phyloP scores from a whole-genome alignment of 2,797 vertebrate genomes.

The Spondyliosoma cantharus region DNA sequence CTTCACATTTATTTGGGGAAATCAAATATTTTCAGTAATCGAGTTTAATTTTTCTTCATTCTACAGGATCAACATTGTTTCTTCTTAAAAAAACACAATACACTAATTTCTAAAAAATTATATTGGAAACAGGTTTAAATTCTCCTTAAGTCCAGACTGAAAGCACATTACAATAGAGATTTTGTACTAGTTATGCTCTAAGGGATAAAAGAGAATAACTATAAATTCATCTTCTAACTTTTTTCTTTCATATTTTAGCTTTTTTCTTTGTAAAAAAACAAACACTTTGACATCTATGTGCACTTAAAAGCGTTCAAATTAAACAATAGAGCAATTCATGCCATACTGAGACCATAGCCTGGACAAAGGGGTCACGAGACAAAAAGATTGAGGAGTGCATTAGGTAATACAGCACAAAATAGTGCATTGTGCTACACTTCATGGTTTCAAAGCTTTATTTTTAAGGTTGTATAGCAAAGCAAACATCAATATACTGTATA shows the following conservation, averaged over 20 bases:
- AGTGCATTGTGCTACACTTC: background rate
- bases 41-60: background rate
- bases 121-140: background rate
- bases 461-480: background rate
- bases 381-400: background rate
- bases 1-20: no score
- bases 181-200: background rate
- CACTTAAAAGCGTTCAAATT: background rate
- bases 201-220: background rate
- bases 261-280: background rate
- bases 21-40: background rate
- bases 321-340: conserved; percentile 3
- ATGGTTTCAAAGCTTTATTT: conserved; percentile 7
- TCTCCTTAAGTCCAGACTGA: background rate
- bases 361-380: background rate
- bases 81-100: no score
- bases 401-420: background rate
- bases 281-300: background rate
- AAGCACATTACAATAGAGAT: background rate
- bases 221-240: background rate
- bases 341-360: background rate
- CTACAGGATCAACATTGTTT: background rate
- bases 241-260: background rate
- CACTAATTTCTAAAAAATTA: background rate
- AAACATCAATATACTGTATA: conserved; percentile 18